Evolutionary conservation across 2,888 invertebrate species (phyloP).

Genomic region (Sinhomidia bicolor): DNA sequence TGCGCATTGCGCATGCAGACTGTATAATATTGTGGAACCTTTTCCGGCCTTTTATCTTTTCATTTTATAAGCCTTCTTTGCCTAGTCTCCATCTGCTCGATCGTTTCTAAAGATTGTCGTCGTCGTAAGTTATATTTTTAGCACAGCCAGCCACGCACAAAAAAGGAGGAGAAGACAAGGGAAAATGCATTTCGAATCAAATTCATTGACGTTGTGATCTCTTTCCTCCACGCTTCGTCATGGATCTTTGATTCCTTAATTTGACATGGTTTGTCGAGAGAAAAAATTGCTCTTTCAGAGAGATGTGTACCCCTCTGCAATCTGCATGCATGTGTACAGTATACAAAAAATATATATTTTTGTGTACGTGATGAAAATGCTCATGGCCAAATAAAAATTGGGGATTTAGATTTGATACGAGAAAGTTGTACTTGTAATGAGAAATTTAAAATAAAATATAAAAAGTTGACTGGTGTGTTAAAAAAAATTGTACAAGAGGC

Average conservation of each 20-base stretch:
- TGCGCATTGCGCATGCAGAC: neutral
- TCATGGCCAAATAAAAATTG: conserved; percentile 21
- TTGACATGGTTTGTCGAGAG: conserved; percentile 69
- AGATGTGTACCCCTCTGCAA: neutral
- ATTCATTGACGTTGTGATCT: conserved; percentile 30
- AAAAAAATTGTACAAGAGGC: conserved; percentile 9
- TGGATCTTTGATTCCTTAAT: conserved; percentile 67
- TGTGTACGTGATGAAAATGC: neutral
- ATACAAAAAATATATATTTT: neutral
- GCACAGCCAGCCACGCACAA: conserved; percentile 14
- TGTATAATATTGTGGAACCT: neutral
- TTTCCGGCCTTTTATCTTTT: conserved; percentile 31
- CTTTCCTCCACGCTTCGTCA: conserved; percentile 67
- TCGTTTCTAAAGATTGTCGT: neutral
- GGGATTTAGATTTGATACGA: neutral
- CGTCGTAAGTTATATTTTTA: conserved; percentile 37
- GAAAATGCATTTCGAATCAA: conserved; percentile 16
- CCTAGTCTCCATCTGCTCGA: conserved; percentile 20
- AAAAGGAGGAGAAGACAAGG: neutral
- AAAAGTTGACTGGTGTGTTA: neutral
- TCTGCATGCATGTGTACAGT: neutral
- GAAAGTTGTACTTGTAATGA: neutral
- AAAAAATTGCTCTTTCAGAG: conserved; percentile 54
- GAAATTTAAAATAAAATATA: neutral
- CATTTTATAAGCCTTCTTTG: neutral